phyloP scores from a whole-genome alignment of 2,797 vertebrate genomes.

The Brotogeris chrysoptera region DNA sequence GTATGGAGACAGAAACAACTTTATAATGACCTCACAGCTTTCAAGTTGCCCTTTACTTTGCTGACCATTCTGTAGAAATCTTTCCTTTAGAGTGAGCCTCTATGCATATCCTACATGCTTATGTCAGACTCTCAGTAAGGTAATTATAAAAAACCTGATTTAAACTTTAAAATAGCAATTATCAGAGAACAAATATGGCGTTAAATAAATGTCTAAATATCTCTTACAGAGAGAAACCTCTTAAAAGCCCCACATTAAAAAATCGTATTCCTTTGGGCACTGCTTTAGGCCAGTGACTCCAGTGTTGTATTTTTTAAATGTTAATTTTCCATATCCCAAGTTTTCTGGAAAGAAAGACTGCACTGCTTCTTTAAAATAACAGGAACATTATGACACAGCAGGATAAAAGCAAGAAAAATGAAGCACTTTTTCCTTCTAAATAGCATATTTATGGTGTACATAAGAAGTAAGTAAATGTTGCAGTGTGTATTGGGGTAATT shows the following conservation, averaged over 20 bases:
- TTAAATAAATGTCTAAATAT: constrained; percentile 36
- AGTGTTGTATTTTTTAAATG: constrained; percentile 42
- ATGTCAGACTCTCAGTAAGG: not conserved
- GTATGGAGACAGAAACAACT: not conserved
- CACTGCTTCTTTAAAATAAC: constrained; percentile 4
- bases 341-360: constrained; percentile 41
- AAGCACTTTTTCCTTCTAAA: not conserved
- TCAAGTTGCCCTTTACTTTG: not conserved
- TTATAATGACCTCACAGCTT: not conserved
- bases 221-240: constrained; percentile 19
- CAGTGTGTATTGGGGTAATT: not conserved
- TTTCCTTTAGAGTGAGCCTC: not conserved
- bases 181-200: not conserved
- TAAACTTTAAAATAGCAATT: constrained; percentile 7
- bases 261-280: constrained; percentile 28
- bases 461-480: not conserved
- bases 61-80: not conserved
- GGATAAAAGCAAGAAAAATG: not conserved
- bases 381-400: constrained; percentile 35
- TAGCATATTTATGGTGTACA: not conserved
- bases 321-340: not conserved
- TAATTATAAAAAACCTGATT: not conserved
- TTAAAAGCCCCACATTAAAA: constrained; percentile 57
- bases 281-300: not conserved
- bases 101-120: not conserved